These are phyloP conservation scores for Drosophila lini DNA, from an alignment of 1,140 invertebrate genomes.

Conservation along the genomic window DNA sequence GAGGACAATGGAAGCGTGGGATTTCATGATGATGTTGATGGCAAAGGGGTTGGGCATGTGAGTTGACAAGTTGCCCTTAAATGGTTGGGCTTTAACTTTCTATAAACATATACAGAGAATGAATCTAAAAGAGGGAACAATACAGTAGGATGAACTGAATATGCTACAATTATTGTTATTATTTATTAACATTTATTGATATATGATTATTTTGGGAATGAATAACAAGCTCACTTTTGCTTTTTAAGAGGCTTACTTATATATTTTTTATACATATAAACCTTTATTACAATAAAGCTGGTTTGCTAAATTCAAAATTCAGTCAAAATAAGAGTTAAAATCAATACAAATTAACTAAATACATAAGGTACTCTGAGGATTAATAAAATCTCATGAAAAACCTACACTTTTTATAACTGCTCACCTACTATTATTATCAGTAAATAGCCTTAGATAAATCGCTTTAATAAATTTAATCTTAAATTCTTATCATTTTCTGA, in stretches of 20 bases:
- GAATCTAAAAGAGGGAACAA: neutral
- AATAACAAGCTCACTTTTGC: no score
- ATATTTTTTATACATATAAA: no score
- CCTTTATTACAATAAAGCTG: no score
- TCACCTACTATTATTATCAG: neutral
- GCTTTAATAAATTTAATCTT: neutral
- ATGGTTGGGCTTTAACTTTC: conserved; percentile 7
- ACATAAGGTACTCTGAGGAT: neutral
- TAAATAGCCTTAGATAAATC: neutral
- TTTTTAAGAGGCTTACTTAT: no score
- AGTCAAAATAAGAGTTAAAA: neutral
- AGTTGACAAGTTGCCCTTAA: conserved; percentile 22
- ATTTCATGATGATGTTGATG: conserved; percentile 6
- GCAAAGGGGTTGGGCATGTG: conserved; percentile 1
- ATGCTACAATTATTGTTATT: no score
- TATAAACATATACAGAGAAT: conserved; percentile 1
- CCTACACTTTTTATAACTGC: neutral
- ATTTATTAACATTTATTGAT: neutral
- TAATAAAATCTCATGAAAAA: neutral
- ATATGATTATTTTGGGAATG: neutral
- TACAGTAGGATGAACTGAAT: neutral
- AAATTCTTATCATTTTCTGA: neutral
- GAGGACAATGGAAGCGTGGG: conserved; percentile 36
- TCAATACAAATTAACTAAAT: neutral
- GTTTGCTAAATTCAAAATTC: neutral